These are phyloP conservation scores for Augiades crinisus DNA, from an alignment of 2,888 invertebrate genomes.

Conservation along the genomic window DNA sequence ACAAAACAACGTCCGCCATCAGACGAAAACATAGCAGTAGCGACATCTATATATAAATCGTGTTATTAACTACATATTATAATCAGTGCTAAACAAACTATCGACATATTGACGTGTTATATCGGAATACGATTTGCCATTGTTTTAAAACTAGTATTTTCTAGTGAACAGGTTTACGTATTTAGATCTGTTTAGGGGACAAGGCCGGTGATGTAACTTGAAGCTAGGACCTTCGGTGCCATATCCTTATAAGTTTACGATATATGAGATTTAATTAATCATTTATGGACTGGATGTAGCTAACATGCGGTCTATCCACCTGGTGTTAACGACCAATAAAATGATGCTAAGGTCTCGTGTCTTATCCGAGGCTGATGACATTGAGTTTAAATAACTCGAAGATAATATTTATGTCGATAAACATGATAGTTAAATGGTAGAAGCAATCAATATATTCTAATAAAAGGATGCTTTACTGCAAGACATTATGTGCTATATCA, in stretches of 20 bases:
- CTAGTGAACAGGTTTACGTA: slow-evolving; percentile 1
- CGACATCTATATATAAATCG: too few species aligned
- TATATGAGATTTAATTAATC: background rate
- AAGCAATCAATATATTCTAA: too few species aligned
- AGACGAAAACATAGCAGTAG: too few species aligned
- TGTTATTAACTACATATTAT: too few species aligned
- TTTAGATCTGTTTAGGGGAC: slow-evolving; percentile 12
- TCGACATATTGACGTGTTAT: background rate
- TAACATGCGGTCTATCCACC: background rate
- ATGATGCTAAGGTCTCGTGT: background rate
- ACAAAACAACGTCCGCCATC: too few species aligned
- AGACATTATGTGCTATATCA: too few species aligned
- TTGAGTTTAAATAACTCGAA: too few species aligned
- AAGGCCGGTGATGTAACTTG: slow-evolving; percentile 21
- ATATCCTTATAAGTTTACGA: slow-evolving; percentile 29
- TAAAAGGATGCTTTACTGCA: too few species aligned
- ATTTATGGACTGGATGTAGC: background rate
- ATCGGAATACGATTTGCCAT: background rate
- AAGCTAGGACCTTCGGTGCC: slow-evolving; percentile 42
- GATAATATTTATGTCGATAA: too few species aligned
- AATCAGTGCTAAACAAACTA: background rate
- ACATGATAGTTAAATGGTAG: too few species aligned
- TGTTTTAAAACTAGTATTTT: slow-evolving; percentile 11
- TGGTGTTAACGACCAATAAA: background rate
- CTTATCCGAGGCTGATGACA: too few species aligned